phyloP scores from a whole-genome alignment of 2,113 vertebrate species.

The Lontra canadensis region DNA sequence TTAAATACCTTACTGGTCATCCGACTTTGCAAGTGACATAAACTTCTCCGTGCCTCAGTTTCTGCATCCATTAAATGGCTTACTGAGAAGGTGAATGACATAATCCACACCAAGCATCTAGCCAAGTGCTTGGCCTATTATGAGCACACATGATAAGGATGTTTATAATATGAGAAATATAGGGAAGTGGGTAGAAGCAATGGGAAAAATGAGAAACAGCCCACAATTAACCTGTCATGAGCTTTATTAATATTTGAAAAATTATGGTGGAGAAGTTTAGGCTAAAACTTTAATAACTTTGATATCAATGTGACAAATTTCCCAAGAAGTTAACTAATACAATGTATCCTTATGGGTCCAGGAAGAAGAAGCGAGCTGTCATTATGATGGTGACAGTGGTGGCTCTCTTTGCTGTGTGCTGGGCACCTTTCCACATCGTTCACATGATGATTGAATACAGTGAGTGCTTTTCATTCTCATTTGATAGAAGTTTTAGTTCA shows the following conservation, averaged over 20 bases:
- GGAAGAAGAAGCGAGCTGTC: conserved; percentile 87
- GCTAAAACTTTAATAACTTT: not conserved
- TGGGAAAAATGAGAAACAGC: not conserved
- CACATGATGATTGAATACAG: conserved; percentile 87
- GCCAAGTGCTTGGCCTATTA: rapidly evolving
- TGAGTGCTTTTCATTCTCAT: conserved; percentile 70
- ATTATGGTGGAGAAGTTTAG: too few relatives aligned
- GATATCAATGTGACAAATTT: not conserved
- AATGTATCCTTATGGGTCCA: conserved; percentile 68
- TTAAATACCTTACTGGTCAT: not conserved
- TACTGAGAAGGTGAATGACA: not conserved
- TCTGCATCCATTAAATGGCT: not conserved
- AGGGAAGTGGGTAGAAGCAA: too few relatives aligned
- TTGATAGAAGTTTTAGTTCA: not conserved
- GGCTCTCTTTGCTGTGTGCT: conserved; percentile 85
- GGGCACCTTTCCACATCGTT: conserved; percentile 85
- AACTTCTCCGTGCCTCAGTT: not conserved
- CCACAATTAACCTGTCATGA: too few relatives aligned
- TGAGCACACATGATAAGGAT: not conserved
- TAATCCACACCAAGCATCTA: not conserved
- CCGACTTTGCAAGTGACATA: not conserved
- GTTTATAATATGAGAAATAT: too few relatives aligned
- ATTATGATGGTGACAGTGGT: conserved; percentile 87
- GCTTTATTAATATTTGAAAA: not conserved
- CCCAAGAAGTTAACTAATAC: not conserved